phyloP scores from a whole-genome alignment of 2,797 vertebrate genomes.

The Tolypeutes matacus region DNA sequence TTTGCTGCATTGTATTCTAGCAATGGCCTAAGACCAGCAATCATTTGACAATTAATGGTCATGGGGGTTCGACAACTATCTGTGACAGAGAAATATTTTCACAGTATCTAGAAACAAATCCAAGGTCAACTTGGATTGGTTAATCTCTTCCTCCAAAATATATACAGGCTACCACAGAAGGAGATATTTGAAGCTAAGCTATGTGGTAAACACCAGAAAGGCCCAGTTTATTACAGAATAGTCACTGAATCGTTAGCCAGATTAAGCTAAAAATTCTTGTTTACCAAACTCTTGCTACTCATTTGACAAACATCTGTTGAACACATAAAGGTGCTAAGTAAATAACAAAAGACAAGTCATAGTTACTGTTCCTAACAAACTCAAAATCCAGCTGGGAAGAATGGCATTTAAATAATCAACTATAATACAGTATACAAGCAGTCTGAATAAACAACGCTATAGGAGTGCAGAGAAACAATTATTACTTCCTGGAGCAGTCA shows the following conservation, averaged over 20 bases:
- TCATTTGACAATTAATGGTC: slow-evolving; percentile 8
- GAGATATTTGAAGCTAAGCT: slow-evolving; percentile 25
- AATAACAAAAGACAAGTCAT: neutral
- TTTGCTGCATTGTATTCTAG: neutral
- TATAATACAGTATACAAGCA: neutral
- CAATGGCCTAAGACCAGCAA: neutral
- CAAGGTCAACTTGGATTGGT: slow-evolving; percentile 14
- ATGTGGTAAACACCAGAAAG: neutral
- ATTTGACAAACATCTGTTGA: slow-evolving; percentile 44
- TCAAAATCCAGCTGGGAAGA: slow-evolving; percentile 4
- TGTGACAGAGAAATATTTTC: slow-evolving; percentile 27
- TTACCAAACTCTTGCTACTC: slow-evolving; percentile 39
- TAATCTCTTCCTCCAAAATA: slow-evolving; percentile 64
- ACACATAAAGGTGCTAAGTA: neutral
- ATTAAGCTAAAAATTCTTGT: slow-evolving; percentile 48
- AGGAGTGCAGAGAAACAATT: neutral
- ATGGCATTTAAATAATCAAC: slow-evolving; percentile 41
- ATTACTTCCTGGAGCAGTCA: neutral
- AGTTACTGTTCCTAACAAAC: slow-evolving; percentile 23
- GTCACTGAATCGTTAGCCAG: neutral
- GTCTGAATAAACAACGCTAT: neutral
- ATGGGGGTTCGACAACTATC: neutral
- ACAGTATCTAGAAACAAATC: slow-evolving; percentile 61
- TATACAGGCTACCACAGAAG: neutral
- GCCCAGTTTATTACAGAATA: neutral